Conservation (phyloP, 2,113 vertebrate genomes). For the Caranx ignobilis region DNA sequence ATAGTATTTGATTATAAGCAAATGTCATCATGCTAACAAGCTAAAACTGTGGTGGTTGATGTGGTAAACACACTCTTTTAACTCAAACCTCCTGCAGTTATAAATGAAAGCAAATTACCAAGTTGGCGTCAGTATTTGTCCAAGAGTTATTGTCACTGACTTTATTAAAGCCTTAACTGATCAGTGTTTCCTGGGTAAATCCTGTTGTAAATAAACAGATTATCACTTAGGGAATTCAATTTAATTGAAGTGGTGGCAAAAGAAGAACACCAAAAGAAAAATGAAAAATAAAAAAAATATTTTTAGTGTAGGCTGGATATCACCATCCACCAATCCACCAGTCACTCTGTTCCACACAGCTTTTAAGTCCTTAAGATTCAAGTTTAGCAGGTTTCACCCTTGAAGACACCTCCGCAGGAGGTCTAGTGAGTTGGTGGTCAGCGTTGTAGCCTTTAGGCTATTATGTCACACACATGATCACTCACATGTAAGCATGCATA, state of each 20-base stretch:
- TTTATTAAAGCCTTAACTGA: neutral
- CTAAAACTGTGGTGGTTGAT: neutral
- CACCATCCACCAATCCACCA: neutral
- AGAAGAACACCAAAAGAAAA: too few species aligned
- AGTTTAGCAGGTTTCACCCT: constrained; percentile 21
- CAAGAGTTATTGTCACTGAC: neutral
- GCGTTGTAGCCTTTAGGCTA: constrained; percentile 73
- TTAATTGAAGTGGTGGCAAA: neutral
- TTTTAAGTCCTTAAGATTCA: neutral
- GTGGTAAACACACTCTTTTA: neutral
- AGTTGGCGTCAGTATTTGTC: neutral
- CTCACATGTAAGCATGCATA: neutral
- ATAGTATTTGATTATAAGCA: neutral
- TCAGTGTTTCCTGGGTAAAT: neutral
- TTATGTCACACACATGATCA: constrained; percentile 50
- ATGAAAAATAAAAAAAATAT: too few species aligned
- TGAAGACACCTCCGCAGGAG: constrained; percentile 33
- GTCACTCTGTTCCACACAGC: neutral
- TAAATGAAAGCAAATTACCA: neutral
- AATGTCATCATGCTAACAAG: neutral
- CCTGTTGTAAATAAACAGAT: neutral
- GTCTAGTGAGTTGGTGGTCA: constrained; percentile 53
- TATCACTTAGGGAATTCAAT: neutral
- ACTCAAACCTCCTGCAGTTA: neutral
- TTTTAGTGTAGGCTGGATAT: neutral